Base-by-base conservation (phyloP, 2,888 invertebrate genomes). In the Epistrophella euchroma region DNA sequence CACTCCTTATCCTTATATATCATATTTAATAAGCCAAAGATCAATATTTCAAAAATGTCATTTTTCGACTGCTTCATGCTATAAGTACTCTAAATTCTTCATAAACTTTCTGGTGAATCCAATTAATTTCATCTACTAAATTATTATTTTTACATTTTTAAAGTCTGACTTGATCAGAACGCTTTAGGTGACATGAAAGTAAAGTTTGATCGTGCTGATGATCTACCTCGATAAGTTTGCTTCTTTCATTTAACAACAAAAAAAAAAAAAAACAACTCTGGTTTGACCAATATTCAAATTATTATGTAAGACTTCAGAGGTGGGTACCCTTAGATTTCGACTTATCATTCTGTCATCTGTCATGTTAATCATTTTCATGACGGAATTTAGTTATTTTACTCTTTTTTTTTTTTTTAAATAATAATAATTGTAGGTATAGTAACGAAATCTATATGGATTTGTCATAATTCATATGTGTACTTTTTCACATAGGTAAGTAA, bases 331-430 rank as follows among this genome's bases (percentile, higher is more conserved):
- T 10, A 28, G 0, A 1, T 64, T 10, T 13, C 37, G 45, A 64
- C 64, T 5, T 50, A 43, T 50, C 52, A 52, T n/a, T 37, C 66
- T 68, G 52, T 68, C 52, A 68, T 68, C 52, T 52, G 68, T 68
- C 68, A 68, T 68, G 68, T 68, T 50, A 68, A 68, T 68, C 37
- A 50, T 50, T 68, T 50, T 68, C 68, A 50, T 68, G 68, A 68
- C 22, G 35, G 22, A 50, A 52, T 50, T 50, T 64, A 43, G n/a
- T 45, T 28, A 28, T 25, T 17, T 62, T 10, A 10, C 17, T 43
- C n/a, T 17, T 32, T 11, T 60, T n/a, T 64, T 11, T 66, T 50
- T 35, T 22, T n/a, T n/a, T n/a, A n/a, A n/a, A n/a, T n/a, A 4
- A 13, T 13, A 22, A 7, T 19, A 10, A 47, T 47, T 43, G 40